phyloP scores from a whole-genome alignment of 1,140 invertebrate genomes.

The Drosophila takahashii region DNA sequence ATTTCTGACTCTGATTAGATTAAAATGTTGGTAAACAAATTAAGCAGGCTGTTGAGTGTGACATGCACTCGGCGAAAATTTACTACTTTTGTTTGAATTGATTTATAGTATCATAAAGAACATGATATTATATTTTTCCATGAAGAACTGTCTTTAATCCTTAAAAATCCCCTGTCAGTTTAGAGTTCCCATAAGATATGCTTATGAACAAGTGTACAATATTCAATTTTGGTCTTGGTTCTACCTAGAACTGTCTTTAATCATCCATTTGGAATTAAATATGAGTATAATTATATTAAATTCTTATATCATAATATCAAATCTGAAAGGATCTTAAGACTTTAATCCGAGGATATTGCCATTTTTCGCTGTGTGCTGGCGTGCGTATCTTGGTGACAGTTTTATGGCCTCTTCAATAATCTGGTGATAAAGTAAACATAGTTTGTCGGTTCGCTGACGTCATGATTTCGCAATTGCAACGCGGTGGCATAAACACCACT shows the following conservation, averaged over 20 bases:
- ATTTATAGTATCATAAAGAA: no score
- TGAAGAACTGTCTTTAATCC: no score
- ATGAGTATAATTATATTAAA: no score
- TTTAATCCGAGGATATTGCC: not conserved
- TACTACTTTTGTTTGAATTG: not conserved
- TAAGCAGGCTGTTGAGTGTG: not conserved
- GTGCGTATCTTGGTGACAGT: constrained; percentile 23
- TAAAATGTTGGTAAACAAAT: constrained; percentile 22
- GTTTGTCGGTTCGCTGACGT: constrained; percentile 35
- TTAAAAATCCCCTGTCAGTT: no score
- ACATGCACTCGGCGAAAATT: not conserved
- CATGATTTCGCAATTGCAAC: constrained; percentile 43
- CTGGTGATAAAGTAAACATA: constrained; percentile 28
- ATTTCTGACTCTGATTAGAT: constrained; percentile 32
- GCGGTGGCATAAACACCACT: not conserved
- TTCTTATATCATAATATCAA: not conserved
- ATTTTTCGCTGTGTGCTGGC: constrained; percentile 3
- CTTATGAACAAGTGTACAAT: no score
- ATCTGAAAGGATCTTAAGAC: not conserved
- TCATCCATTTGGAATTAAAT: no score
- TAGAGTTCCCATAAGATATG: no score
- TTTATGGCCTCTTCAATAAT: constrained; percentile 39
- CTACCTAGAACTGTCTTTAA: no score
- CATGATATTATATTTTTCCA: no score
- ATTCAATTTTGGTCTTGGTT: no score